Evolutionary conservation across 53 echinoderm and acorn worm species (phyloP).

Genomic region (Crossaster papposus): DNA sequence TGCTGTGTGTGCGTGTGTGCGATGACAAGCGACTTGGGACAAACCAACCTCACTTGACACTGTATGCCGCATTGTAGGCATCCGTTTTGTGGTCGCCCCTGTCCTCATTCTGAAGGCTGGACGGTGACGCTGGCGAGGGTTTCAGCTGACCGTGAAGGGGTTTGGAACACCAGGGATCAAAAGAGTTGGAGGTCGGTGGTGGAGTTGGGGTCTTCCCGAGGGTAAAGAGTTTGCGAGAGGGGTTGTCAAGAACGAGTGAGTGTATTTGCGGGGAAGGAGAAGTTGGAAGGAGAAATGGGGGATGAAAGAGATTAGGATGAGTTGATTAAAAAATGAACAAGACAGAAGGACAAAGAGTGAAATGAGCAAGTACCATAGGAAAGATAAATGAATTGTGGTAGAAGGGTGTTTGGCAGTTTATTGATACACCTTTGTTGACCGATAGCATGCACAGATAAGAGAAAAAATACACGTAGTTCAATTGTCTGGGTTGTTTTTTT

Average conservation of each 20-base stretch:
- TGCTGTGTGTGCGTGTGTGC: not conserved
- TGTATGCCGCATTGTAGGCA: conserved; percentile 58
- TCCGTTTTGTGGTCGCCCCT: conserved; percentile 42
- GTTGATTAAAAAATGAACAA: not conserved
- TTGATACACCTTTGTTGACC: too few relatives aligned
- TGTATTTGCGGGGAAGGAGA: not conserved
- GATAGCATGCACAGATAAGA: too few relatives aligned
- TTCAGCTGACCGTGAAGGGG: conserved; percentile 39
- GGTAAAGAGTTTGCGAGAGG: not conserved
- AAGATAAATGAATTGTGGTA: not conserved
- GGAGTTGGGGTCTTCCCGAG: conserved; percentile 53
- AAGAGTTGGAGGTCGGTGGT: conserved; percentile 34
- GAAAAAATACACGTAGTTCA: too few relatives aligned
- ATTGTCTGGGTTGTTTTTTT: too few relatives aligned
- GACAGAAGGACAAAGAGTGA: not conserved
- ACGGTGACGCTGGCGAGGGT: conserved; percentile 10
- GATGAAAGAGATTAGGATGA: not conserved
- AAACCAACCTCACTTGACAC: conserved; percentile 62
- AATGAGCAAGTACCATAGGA: not conserved
- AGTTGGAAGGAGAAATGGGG: not conserved
- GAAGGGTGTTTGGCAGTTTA: not conserved
- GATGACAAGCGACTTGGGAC: conserved; percentile 18
- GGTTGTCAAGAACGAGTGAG: not conserved
- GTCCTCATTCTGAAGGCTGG: conserved; percentile 33
- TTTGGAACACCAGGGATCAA: conserved; percentile 57